These are phyloP conservation scores for Wasmannia auropunctata DNA, from an alignment of 1,140 invertebrate genomes.

Conservation along the genomic window DNA sequence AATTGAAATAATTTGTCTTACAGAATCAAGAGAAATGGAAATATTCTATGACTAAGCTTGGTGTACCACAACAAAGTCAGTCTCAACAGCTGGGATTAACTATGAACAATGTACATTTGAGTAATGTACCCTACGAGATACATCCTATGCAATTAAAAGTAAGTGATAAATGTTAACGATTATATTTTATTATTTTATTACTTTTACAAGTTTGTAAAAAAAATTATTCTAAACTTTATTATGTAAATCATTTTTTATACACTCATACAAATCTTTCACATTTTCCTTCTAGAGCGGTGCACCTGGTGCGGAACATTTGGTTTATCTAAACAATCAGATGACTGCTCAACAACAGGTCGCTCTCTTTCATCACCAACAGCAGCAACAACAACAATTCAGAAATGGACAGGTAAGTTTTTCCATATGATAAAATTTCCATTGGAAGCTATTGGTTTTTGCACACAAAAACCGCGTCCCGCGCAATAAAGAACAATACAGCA, in stretches of 20 bases:
- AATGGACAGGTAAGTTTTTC: conserved; percentile 82
- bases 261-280: conserved; percentile 38
- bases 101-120: conserved; percentile 87
- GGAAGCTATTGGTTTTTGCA: neutral
- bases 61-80: conserved; percentile 86
- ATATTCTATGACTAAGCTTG: conserved; percentile 86
- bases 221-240: neutral
- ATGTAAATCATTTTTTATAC: neutral
- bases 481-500: neutral
- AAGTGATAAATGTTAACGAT: conserved; percentile 68
- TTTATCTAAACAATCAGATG: conserved; percentile 89
- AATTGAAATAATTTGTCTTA: conserved; percentile 75
- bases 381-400: conserved; percentile 87
- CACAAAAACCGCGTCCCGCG: neutral
- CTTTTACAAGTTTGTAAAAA: neutral
- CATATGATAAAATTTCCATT: neutral
- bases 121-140: conserved; percentile 82
- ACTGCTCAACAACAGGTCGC: conserved; percentile 87
- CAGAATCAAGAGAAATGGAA: conserved; percentile 92
- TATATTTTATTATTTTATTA: too few species aligned
- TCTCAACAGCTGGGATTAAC: conserved; percentile 84
- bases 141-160: conserved; percentile 88
- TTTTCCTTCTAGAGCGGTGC: conserved; percentile 86
- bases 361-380: conserved; percentile 87
- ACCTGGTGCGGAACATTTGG: conserved; percentile 88